Percentiles rank a stretch among this genome's conserved stretches.
Evolutionary conservation across 2,113 vertebrate genomes (phyloP).

Genomic region (Peromyscus californicus): DNA sequence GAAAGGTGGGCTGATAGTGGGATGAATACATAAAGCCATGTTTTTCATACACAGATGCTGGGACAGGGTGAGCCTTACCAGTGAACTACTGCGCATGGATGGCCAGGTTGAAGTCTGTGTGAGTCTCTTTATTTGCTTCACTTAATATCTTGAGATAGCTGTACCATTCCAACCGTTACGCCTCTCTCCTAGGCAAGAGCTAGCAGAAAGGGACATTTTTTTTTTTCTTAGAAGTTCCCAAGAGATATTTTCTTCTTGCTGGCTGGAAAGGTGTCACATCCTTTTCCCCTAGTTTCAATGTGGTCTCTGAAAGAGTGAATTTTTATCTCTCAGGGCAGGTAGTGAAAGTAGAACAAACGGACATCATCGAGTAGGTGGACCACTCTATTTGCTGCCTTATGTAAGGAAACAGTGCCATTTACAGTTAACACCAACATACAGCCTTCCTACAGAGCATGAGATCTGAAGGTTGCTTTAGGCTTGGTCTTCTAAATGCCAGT

Average conservation of each 20-base stretch:
- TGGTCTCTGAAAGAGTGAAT: not conserved
- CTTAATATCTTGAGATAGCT: not conserved
- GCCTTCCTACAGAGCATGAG: not conserved
- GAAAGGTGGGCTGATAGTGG: not conserved
- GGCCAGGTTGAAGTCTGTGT: not conserved
- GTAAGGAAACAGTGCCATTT: slow-evolving; percentile 7
- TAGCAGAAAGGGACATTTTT: not conserved
- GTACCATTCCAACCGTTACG: not conserved
- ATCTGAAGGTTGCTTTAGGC: not conserved
- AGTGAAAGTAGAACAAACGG: not conserved
- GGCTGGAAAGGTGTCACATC: not conserved
- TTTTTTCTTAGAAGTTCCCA: not conserved
- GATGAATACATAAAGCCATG: not conserved
- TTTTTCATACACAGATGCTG: not conserved
- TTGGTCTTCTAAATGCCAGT: not conserved
- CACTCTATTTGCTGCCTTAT: not conserved
- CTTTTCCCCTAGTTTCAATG: not conserved
- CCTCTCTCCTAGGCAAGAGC: not conserved
- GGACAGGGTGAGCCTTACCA: not conserved
- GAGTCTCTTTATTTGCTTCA: not conserved
- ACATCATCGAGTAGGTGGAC: not conserved
- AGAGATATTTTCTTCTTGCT: not conserved
- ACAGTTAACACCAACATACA: not conserved
- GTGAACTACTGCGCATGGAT: not conserved
- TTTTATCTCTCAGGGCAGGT: not conserved